Conservation (phyloP, 2,888 invertebrate genomes). For the Clostera curtula region DNA sequence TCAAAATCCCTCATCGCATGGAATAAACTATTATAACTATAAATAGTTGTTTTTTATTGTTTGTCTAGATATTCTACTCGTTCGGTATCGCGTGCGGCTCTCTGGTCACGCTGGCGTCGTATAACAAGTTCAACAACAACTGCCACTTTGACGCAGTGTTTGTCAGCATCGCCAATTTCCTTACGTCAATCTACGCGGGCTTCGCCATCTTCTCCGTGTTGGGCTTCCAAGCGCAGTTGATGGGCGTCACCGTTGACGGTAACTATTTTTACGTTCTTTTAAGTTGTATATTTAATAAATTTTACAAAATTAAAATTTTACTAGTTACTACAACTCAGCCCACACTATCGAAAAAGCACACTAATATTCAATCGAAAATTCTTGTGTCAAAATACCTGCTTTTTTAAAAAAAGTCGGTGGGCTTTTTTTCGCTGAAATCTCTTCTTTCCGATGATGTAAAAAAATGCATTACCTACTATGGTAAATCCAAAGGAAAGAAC, state of each 20-base stretch:
- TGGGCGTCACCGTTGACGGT: slow-evolving; percentile 78
- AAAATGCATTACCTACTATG: too few species aligned
- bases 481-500: too few species aligned
- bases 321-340: too few species aligned
- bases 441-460: too few species aligned
- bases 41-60: slow-evolving; percentile 8
- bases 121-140: slow-evolving; percentile 81
- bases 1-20: too few species aligned
- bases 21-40: too few species aligned
- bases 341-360: too few species aligned
- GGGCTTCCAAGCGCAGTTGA: slow-evolving; percentile 80
- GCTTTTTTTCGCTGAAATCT: too few species aligned
- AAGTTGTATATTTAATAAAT: background rate
- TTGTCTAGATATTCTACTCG: slow-evolving; percentile 83
- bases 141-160: slow-evolving; percentile 84
- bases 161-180: slow-evolving; percentile 80
- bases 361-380: too few species aligned
- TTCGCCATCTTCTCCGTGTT: slow-evolving; percentile 86
- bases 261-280: slow-evolving; percentile 14
- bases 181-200: slow-evolving; percentile 85
- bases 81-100: slow-evolving; percentile 85
- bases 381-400: too few species aligned
- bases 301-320: slow-evolving; percentile 1
- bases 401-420: too few species aligned
- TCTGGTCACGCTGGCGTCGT: slow-evolving; percentile 84